Evolutionary conservation across 2,888 invertebrate species (phyloP).

Genomic region (Geotrupes spiniger): DNA sequence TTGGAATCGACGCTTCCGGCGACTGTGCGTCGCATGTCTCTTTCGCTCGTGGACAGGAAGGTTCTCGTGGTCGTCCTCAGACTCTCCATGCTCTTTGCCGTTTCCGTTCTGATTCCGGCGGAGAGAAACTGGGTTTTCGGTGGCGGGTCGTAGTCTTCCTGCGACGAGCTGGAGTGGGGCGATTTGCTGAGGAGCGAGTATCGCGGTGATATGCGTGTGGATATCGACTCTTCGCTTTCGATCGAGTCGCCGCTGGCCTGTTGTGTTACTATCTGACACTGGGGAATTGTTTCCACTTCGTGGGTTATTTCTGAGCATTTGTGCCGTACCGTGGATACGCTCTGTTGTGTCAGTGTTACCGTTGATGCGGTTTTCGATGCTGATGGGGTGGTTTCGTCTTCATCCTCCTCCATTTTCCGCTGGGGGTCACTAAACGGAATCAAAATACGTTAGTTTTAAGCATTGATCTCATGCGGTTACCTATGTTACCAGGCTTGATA

Average conservation of each 20-base stretch:
- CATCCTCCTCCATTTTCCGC: slow-evolving; percentile 45
- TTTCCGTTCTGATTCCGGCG: slow-evolving; percentile 55
- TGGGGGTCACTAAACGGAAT: not conserved
- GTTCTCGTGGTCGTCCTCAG: slow-evolving; percentile 56
- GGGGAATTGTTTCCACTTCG: slow-evolving; percentile 33
- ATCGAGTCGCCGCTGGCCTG: slow-evolving; percentile 59
- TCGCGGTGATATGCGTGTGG: slow-evolving; percentile 41
- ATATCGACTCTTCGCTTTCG: slow-evolving; percentile 53
- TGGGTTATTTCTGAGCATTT: slow-evolving; percentile 28
- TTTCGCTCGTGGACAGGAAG: slow-evolving; percentile 65
- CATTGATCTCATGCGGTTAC: not conserved
- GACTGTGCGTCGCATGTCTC: slow-evolving; percentile 59
- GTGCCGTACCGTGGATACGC: slow-evolving; percentile 34
- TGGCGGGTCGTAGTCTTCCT: slow-evolving; percentile 63
- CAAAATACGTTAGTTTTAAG: not conserved
- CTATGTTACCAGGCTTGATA: slow-evolving; percentile 3
- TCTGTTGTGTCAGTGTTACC: slow-evolving; percentile 45
- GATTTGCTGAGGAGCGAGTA: slow-evolving; percentile 47
- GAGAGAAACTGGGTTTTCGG: slow-evolving; percentile 58
- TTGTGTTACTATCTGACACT: slow-evolving; percentile 51
- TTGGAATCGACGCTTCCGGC: slow-evolving; percentile 55
- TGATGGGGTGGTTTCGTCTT: slow-evolving; percentile 44
- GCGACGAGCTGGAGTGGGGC: slow-evolving; percentile 63
- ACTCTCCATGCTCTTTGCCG: slow-evolving; percentile 70
- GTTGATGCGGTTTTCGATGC: slow-evolving; percentile 45